phyloP scores from a whole-genome alignment of 2,113 vertebrate genomes.

The Antechinus stuartii region DNA sequence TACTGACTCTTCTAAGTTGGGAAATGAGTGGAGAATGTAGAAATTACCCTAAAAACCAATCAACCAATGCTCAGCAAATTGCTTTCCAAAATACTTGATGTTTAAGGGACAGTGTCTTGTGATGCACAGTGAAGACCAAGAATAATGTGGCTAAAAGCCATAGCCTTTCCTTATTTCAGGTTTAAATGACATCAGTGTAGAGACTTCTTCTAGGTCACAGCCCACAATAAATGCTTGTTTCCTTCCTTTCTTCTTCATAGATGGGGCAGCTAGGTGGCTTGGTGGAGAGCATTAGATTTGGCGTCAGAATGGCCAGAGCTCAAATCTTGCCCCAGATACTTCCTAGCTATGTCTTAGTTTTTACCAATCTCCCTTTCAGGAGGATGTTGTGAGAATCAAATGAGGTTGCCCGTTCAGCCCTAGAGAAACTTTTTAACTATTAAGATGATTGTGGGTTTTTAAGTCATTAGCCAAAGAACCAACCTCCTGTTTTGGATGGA shows the following conservation, averaged over 20 bases:
- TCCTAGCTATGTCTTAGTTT: not conserved
- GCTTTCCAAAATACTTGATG: not conserved
- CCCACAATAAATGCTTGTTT: not conserved
- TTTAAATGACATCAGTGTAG: not conserved
- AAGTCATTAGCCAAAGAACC: not conserved
- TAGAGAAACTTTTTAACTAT: not conserved
- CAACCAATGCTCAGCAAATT: not conserved
- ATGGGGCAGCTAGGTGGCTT: not conserved
- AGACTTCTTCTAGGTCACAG: not conserved
- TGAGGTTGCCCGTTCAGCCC: too few species aligned
- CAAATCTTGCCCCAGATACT: not conserved
- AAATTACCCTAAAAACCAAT: not conserved
- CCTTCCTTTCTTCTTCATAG: not conserved
- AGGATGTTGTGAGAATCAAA: too few species aligned
- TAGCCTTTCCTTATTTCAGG: not conserved
- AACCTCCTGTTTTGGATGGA: not conserved
- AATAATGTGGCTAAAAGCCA: not conserved
- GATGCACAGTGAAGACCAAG: not conserved
- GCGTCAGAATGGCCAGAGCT: not conserved
- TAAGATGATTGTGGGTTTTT: not conserved
- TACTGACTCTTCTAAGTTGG: not conserved
- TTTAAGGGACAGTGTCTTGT: not conserved
- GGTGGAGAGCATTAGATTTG: not conserved
- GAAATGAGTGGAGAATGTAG: not conserved
- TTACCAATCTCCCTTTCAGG: not conserved